Conservation (phyloP, 2,888 invertebrate genomes). For the Leptinotarsa rubiginosa region DNA sequence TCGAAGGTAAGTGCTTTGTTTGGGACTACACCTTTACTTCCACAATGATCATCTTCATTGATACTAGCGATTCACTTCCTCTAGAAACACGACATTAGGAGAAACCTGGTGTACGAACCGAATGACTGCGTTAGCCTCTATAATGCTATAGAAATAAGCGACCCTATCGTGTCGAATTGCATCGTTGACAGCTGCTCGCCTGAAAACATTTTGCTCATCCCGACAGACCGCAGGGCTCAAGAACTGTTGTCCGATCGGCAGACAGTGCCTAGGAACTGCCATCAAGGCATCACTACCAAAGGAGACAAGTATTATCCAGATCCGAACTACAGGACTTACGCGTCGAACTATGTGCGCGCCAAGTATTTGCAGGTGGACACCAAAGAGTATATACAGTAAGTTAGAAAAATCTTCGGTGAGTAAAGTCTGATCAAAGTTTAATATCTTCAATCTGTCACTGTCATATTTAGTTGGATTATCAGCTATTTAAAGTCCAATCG, state of each 20-base stretch:
- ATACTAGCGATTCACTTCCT: constrained; percentile 48
- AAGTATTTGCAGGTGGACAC: constrained; percentile 77
- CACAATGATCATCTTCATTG: neutral
- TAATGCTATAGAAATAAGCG: constrained; percentile 78
- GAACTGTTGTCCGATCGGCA: constrained; percentile 74
- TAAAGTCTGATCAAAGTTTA: too few relatives aligned
- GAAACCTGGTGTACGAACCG: constrained; percentile 66
- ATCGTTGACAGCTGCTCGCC: constrained; percentile 82
- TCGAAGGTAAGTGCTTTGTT: constrained; percentile 59
- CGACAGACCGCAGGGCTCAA: constrained; percentile 76
- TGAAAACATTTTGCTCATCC: constrained; percentile 83
- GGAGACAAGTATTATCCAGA: constrained; percentile 80
- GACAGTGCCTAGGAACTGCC: constrained; percentile 78
- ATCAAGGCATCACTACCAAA: constrained; percentile 74
- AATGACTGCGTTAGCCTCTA: constrained; percentile 70
- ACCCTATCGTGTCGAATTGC: constrained; percentile 85
- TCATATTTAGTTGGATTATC: too few relatives aligned
- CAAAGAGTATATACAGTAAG: constrained; percentile 72
- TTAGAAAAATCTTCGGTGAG: constrained; percentile 26
- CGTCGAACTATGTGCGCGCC: constrained; percentile 69
- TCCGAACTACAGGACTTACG: constrained; percentile 82
- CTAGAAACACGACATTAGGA: constrained; percentile 66
- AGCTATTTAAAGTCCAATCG: too few relatives aligned
- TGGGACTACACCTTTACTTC: neutral
- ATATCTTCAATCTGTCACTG: too few relatives aligned